phyloP scores from a whole-genome alignment of 2,113 vertebrate genomes.

The Rynchops niger region DNA sequence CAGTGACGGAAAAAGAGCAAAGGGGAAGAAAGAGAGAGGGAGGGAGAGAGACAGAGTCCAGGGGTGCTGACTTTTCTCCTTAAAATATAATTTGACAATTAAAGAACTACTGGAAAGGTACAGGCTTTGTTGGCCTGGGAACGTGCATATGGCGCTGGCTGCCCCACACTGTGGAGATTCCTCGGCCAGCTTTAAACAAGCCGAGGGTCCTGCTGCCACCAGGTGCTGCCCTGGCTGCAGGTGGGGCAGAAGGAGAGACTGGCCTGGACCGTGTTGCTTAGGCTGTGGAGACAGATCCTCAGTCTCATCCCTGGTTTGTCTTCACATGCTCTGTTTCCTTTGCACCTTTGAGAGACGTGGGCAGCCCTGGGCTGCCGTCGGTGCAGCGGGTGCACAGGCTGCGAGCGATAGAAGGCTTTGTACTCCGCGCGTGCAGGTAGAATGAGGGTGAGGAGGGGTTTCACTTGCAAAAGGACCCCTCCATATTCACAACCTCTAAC shows the following conservation, averaged over 20 bases:
- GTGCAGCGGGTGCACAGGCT: background rate
- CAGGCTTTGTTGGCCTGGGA: background rate
- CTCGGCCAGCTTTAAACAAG: background rate
- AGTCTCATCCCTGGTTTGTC: background rate
- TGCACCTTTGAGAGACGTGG: background rate
- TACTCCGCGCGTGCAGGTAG: background rate
- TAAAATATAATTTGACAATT: background rate
- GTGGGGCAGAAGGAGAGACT: background rate
- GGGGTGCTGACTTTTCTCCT: background rate
- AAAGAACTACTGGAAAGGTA: background rate
- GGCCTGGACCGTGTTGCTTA: background rate
- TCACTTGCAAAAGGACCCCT: background rate
- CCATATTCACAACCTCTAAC: background rate
- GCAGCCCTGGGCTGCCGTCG: background rate
- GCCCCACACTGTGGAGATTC: rapidly evolving
- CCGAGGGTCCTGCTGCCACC: background rate
- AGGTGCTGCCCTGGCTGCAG: too few species aligned
- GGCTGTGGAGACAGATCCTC: background rate
- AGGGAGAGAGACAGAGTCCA: background rate
- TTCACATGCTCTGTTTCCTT: background rate
- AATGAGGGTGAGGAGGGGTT: background rate
- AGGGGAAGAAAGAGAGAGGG: background rate
- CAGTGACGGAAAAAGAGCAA: background rate
- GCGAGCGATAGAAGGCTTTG: background rate
- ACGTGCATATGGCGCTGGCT: rapidly evolving